phyloP scores from a whole-genome alignment of 1,140 invertebrate genomes.

The Rhyzopertha dominica region DNA sequence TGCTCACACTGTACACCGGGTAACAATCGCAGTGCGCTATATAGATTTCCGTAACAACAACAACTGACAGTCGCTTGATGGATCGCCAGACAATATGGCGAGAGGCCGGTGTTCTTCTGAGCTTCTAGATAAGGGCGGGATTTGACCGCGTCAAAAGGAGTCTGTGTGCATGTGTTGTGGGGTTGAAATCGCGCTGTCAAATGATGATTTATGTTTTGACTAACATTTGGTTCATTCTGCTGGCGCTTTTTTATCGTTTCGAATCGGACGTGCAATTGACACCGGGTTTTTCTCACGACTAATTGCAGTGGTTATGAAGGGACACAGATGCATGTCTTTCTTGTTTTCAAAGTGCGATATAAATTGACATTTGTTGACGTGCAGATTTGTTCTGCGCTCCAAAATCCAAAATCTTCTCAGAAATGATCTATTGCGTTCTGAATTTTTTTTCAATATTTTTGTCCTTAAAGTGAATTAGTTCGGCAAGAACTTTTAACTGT shows the following conservation, averaged over 20 bases:
- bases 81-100: constrained; percentile 41
- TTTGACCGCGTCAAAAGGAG: constrained; percentile 27
- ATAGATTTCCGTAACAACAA: constrained; percentile 40
- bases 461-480: too few relatives aligned
- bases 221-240: constrained; percentile 25
- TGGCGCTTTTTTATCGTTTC: constrained; percentile 23
- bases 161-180: constrained; percentile 23
- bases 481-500: too few relatives aligned
- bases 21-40: constrained; percentile 34
- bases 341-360: too few relatives aligned
- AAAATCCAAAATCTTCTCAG: too few relatives aligned
- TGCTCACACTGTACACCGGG: constrained; percentile 35
- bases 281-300: too few relatives aligned
- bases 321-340: too few relatives aligned
- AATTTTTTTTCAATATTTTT: too few relatives aligned
- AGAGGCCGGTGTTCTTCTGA: constrained; percentile 24
- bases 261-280: too few relatives aligned
- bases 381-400: too few relatives aligned
- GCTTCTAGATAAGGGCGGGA: constrained; percentile 24
- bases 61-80: constrained; percentile 39
- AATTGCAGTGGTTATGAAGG: too few relatives aligned
- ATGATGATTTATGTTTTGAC: constrained; percentile 37
- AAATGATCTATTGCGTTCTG: too few relatives aligned
- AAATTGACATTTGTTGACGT: too few relatives aligned
- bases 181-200: constrained; percentile 33